Percentiles rank a stretch among this genome's conserved stretches.
phyloP scores from a whole-genome alignment of 2,797 vertebrate genomes.

The Lutjanus campechanus region DNA sequence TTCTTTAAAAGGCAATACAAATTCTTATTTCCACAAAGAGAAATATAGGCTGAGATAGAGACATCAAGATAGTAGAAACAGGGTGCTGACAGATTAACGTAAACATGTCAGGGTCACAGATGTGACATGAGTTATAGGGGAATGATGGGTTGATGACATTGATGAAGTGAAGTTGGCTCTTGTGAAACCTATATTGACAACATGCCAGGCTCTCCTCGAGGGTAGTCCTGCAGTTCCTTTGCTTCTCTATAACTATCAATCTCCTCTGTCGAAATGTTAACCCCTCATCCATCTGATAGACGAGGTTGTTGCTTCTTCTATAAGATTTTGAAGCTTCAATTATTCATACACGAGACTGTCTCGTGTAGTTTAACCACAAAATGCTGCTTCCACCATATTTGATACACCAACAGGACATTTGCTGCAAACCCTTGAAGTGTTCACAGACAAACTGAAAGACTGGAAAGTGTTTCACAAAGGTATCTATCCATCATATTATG shows the following conservation, averaged over 20 bases:
- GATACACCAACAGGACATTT: not conserved
- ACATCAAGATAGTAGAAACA: not conserved
- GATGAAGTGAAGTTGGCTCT: conserved; percentile 2
- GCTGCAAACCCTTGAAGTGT: not conserved
- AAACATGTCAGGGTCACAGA: conserved; percentile 19
- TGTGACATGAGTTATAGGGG: not conserved
- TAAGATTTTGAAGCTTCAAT: not conserved
- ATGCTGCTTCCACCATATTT: not conserved
- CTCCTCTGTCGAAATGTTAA: conserved; percentile 6
- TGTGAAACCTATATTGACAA: conserved; percentile 32
- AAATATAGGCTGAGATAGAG: not conserved
- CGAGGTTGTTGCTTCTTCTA: not conserved
- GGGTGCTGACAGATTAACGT: not conserved
- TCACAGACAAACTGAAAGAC: not conserved
- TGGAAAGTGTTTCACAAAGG: not conserved
- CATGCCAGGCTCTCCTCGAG: not conserved
- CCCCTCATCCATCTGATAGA: not conserved
- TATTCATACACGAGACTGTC: not conserved
- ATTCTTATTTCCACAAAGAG: not conserved
- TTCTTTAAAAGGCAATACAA: not conserved
- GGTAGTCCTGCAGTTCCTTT: conserved; percentile 5
- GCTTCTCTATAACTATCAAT: conserved; percentile 26
- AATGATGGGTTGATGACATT: conserved; percentile 18
- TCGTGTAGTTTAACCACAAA: not conserved
- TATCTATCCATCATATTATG: conserved; percentile 1